phyloP scores from a whole-genome alignment of 1,140 invertebrate genomes.

The Hormaphis cornu region DNA sequence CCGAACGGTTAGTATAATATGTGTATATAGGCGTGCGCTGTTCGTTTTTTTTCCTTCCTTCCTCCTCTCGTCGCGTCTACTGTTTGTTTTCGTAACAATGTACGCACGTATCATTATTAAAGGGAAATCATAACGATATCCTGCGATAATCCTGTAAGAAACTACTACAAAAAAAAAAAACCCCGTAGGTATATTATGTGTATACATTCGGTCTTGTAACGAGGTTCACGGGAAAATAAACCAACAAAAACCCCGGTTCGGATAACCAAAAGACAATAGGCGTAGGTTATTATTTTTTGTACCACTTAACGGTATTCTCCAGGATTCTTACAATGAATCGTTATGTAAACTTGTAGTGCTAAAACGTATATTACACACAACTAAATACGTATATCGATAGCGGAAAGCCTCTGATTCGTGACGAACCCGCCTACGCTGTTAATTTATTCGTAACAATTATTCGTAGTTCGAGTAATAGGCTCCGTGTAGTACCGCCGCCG shows the following conservation, averaged over 20 bases:
- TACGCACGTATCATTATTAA: conserved; percentile 15
- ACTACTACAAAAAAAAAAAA: not conserved
- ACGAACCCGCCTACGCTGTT: not conserved
- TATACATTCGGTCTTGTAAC: too few relatives aligned
- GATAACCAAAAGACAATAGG: conserved; percentile 12
- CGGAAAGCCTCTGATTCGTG: not conserved
- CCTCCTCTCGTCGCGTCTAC: conserved; percentile 1
- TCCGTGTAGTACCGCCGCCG: not conserved
- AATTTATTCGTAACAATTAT: not conserved
- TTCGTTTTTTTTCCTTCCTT: conserved; percentile 1
- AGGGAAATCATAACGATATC: conserved; percentile 17
- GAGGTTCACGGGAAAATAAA: not conserved
- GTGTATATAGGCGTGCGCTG: not conserved
- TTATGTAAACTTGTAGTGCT: not conserved
- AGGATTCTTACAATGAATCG: not conserved
- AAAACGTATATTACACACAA: too few relatives aligned
- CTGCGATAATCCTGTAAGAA: conserved; percentile 11
- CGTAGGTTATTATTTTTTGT: not conserved
- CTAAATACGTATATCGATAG: too few relatives aligned
- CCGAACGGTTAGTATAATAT: too few relatives aligned
- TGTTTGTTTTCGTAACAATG: conserved; percentile 30
- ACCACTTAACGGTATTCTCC: not conserved
- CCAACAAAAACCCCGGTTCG: not conserved
- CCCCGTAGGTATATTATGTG: not conserved
- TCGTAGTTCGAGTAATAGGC: not conserved